Evolutionary conservation across 2,888 invertebrate genomes (phyloP).

Genomic region (Ornithoptera priamus): DNA sequence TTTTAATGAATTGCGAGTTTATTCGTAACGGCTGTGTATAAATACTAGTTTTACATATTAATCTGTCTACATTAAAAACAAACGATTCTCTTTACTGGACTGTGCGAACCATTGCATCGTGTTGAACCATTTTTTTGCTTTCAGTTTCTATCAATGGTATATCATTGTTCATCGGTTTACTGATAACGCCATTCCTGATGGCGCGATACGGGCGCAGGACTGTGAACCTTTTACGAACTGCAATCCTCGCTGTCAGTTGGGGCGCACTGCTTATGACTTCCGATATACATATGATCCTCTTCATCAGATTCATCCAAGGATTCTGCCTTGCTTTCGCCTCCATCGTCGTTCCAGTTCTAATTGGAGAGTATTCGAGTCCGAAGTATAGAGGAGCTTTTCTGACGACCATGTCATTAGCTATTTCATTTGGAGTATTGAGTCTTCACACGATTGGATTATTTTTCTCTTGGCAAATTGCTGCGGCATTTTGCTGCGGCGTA

Average conservation of each 20-base stretch:
- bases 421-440: slow-evolving; percentile 25
- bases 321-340: slow-evolving; percentile 70
- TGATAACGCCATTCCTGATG: slow-evolving; percentile 59
- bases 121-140: slow-evolving; percentile 30
- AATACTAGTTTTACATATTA: no score
- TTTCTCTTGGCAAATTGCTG: slow-evolving; percentile 28
- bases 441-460: slow-evolving; percentile 18
- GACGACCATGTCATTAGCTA: slow-evolving; percentile 19
- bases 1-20: no score
- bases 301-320: slow-evolving; percentile 57
- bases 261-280: slow-evolving; percentile 34
- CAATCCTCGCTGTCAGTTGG: slow-evolving; percentile 77
- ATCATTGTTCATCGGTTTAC: slow-evolving; percentile 48
- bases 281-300: slow-evolving; percentile 53
- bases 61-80: no score
- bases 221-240: slow-evolving; percentile 65
- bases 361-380: slow-evolving; percentile 32
- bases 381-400: slow-evolving; percentile 31
- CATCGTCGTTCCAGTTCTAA: slow-evolving; percentile 40
- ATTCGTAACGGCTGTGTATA: no score
- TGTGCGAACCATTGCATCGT: no score
- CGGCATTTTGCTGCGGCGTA: slow-evolving; percentile 17
- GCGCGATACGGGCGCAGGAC: slow-evolving; percentile 74
- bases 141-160: slow-evolving; percentile 53
- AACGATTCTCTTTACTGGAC: no score